Base-by-base conservation (phyloP, 2,797 vertebrate species). In the Borostomias antarcticus region DNA sequence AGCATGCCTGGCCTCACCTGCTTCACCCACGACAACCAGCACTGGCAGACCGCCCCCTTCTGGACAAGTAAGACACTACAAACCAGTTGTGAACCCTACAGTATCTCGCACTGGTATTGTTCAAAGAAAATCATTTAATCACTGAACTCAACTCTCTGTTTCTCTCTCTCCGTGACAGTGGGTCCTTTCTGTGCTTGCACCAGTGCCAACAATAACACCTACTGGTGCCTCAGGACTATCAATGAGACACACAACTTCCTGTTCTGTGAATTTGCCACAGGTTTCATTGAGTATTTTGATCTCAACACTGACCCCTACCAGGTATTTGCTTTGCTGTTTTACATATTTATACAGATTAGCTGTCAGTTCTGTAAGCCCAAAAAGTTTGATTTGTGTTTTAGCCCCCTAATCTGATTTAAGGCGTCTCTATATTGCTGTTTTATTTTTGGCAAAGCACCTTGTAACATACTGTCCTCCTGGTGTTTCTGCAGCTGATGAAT, bases 1-100 rank as follows among this genome's bases (percentile, higher is more conserved):
- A 99, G 98, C 84, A 98, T 99, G 96, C 98, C 97, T 0, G 98
- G 98, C 13, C 95, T 99, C 62, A 99, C 98, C 17, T 99, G 98
- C 89, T 99, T 99, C 87, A 98, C 97, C 43, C 98, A 99, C 0
- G 95, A 99, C 90, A 99, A 99, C 93, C 96, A 99, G 71, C 98
- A 99, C 88, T 99, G 98, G 98, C 96, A 98, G 87, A 98, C 96
- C 0, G 95, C 96, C 57, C 98, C 98, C 28, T 95, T 96, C 77
- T 99, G 98, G 98, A 98, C 97, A 73, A 0, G 97, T 99, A 89
- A 94, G 95, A 65, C 67, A 62, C 33, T n/a, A 15, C 69, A 33
- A 4, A 0, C 10, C 5, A 5, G 43, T 66, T 40, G 48, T 21
- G 15, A 58, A 58, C n/a, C 29, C 50, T n/a, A 29, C 28, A 29